Percentiles rank a stretch among this genome's conserved stretches.
Evolutionary conservation across 2,113 vertebrate species (phyloP).

Genomic region (Paraplagusia blochii): DNA sequence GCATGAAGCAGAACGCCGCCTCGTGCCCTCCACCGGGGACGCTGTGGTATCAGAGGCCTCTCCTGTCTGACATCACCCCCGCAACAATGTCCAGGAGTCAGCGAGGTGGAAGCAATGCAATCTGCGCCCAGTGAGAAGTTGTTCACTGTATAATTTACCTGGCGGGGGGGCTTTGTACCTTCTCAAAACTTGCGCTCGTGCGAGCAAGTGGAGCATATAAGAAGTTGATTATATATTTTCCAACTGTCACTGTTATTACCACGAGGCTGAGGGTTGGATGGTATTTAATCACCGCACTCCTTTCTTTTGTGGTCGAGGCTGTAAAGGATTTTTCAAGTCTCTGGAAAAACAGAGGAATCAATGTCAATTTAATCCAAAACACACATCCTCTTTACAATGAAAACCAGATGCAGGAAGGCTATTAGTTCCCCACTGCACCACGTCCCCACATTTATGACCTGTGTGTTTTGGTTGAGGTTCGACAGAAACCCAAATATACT

Average conservation of each 20-base stretch:
- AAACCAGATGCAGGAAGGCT: constrained; percentile 69
- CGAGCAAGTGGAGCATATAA: constrained; percentile 38
- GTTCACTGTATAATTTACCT: constrained; percentile 65
- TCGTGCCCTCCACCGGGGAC: constrained; percentile 28
- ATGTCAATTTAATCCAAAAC: constrained; percentile 72
- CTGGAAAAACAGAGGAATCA: constrained; percentile 68
- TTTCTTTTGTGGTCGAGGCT: constrained; percentile 41
- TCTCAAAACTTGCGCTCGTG: constrained; percentile 21
- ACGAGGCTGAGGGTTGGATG: constrained; percentile 38
- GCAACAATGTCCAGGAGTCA: constrained; percentile 64
- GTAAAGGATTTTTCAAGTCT: constrained; percentile 52
- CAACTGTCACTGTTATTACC: constrained; percentile 39
- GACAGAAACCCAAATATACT: constrained; percentile 58
- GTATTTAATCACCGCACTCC: constrained; percentile 51
- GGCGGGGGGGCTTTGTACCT: constrained; percentile 40
- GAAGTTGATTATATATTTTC: constrained; percentile 57
- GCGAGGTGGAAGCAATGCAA: constrained; percentile 67
- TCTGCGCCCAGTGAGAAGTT: constrained; percentile 52
- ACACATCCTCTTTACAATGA: constrained; percentile 73
- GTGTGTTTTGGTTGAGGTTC: constrained; percentile 65
- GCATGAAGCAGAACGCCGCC: constrained; percentile 58
- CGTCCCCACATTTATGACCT: constrained; percentile 67
- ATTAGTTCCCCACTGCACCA: constrained; percentile 65
- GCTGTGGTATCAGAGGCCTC: constrained; percentile 45
- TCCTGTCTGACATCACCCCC: constrained; percentile 28